Conservation (phyloP, 2,888 invertebrate genomes). For the Apotomis turbidana region DNA sequence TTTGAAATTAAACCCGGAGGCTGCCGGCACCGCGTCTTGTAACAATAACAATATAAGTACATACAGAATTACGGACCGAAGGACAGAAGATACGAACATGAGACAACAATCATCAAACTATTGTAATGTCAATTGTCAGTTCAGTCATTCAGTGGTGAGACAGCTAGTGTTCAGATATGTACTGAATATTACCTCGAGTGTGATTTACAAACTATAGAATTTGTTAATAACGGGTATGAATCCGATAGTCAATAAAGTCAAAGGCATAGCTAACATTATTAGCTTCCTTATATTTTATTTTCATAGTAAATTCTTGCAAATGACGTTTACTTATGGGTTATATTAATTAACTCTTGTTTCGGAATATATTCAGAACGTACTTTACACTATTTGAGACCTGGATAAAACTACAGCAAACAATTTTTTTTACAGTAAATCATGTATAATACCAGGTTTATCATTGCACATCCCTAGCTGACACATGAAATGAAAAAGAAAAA, state of each 20-base stretch:
- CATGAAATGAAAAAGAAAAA: slow-evolving; percentile 3
- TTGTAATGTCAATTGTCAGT: no score
- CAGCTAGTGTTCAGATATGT: no score
- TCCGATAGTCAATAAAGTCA: no score
- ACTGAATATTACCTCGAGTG: no score
- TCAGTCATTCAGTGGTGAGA: no score
- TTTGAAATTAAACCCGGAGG: not conserved
- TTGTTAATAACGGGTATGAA: no score
- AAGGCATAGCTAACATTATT: no score
- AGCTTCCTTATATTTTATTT: no score
- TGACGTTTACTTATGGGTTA: no score
- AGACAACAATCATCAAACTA: no score
- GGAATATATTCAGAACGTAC: not conserved
- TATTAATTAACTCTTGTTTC: not conserved
- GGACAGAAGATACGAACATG: not conserved
- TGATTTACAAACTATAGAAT: no score
- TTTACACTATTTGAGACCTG: slow-evolving; percentile 7
- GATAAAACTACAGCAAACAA: slow-evolving; percentile 1
- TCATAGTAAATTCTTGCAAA: no score
- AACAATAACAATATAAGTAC: not conserved
- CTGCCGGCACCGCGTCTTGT: slow-evolving; percentile 13
- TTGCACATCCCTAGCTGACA: slow-evolving; percentile 8
- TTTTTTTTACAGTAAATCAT: not conserved
- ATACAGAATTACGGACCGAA: not conserved
- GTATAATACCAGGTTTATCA: not conserved